Evolutionary conservation across 92 coral and sea anemone species (phyloP), one percentile per base, ranked within the genome.

Genomic region (Actinernus sp.): DNA sequence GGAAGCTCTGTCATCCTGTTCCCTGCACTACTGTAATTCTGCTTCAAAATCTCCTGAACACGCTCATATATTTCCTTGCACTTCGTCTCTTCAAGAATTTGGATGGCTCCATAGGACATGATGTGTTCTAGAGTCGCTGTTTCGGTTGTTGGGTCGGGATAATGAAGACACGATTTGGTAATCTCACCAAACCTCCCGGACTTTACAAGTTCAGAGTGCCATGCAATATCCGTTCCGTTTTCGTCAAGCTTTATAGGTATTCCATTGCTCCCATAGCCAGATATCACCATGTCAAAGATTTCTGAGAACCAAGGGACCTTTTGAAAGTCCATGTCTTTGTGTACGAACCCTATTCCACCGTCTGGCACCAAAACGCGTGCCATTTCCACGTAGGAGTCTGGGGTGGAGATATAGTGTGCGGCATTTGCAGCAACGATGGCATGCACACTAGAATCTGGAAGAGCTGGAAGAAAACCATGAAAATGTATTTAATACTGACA

Each of bases 401-500:
- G 13, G 22, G n/a, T 61, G 4, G 54, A 39, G 20, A 61, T 34
- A 12, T 1, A 61, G 19, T 61, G 68, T 14, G 45, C 13, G 21
- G 54, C 68, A 26, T 41, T 41, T 17, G 33, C 33, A 3, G 54
- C 34, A 4, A 41, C 55, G 2, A 60, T 40, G 4, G 1, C 49
- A 39, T 60, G 46, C 5, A 60, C 67, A 23, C 67, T 60, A 33
- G 18, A 10, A 29, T 61, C 68, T 21, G 68, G 68, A 25, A 61
- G 54, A 2, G 68, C 68, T 61, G 22, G 1, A 61, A n/a, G n/a
- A 1, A 2, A 28, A 26, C n/a, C 13, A 13, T n/a, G n/a, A n/a
- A n/a, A n/a, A n/a, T n/a, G n/a, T n/a, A n/a, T n/a, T n/a, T n/a
- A n/a, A n/a, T n/a, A n/a, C n/a, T n/a, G n/a, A n/a, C n/a, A n/a